Percentiles rank a stretch among this genome's conserved stretches.
Evolutionary conservation across 1,140 invertebrate species (phyloP).

Genomic region (Cotesia vestalis): DNA sequence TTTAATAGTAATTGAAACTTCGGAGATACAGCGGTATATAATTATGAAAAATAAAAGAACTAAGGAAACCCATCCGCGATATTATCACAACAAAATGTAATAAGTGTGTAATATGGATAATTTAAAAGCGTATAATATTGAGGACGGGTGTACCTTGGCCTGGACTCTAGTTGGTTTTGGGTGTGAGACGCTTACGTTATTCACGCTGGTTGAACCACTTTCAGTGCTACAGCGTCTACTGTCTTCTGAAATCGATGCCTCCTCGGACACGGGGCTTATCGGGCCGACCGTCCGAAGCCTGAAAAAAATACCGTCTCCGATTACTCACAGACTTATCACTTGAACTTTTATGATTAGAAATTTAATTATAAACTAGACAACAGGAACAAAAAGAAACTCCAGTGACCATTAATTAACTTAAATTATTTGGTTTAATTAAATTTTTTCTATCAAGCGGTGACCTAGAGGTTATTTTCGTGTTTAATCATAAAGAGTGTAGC

Average conservation of each 20-base stretch:
- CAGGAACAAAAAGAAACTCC: conserved; percentile 27
- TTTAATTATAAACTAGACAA: conserved; percentile 14
- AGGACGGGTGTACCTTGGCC: conserved; percentile 47
- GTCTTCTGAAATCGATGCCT: conserved; percentile 50
- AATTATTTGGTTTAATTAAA: background rate
- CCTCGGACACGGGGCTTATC: conserved; percentile 48
- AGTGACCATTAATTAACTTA: conserved; percentile 5
- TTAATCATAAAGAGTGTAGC: background rate
- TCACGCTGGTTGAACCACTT: conserved; percentile 52
- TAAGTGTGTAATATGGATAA: background rate
- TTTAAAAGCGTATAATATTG: conserved; percentile 27
- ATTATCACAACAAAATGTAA: conserved; percentile 31
- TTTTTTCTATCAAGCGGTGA: conserved; percentile 5
- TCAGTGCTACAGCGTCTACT: conserved; percentile 46
- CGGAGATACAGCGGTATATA: too few relatives aligned
- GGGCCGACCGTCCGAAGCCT: conserved; percentile 52
- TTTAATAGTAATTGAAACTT: background rate
- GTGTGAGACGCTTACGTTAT: conserved; percentile 55
- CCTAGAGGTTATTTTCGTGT: background rate
- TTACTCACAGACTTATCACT: conserved; percentile 19
- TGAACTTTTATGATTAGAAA: conserved; percentile 21
- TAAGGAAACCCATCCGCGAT: conserved; percentile 19
- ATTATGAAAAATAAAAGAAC: conserved; percentile 1
- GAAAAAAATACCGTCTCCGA: conserved; percentile 32
- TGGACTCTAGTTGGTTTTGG: conserved; percentile 50